phyloP scores from a whole-genome alignment of 2,797 vertebrate genomes.

The Hippocampus kuda region DNA sequence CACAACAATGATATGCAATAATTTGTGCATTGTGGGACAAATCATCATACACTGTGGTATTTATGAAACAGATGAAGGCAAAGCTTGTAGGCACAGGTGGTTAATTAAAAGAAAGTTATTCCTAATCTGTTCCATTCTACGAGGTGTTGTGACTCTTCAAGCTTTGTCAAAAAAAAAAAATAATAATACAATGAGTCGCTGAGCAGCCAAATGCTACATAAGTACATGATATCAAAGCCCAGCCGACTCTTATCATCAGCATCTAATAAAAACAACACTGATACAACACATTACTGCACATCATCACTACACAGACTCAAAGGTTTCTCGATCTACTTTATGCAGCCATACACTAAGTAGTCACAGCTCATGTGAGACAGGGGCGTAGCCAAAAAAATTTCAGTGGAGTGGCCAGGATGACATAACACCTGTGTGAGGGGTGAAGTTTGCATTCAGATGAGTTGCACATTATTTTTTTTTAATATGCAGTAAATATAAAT shows the following conservation, averaged over 20 bases:
- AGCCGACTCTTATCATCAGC: not conserved
- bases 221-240: not conserved
- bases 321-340: not conserved
- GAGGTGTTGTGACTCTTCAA: not conserved
- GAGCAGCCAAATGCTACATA: not conserved
- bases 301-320: not conserved
- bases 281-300: not conserved
- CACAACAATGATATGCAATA: no score
- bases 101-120: no score
- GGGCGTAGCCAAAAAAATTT: not conserved
- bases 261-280: not conserved
- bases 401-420: no score
- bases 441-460: no score
- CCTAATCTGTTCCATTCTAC: no score
- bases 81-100: no score
- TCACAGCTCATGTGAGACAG: not conserved
- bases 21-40: no score
- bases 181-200: not conserved
- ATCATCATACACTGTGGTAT: no score
- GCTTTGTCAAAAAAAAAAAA: not conserved
- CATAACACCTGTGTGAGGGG: no score
- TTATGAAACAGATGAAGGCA: no score
- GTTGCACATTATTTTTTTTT: no score
- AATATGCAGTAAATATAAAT: no score
- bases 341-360: not conserved